phyloP scores from a whole-genome alignment of 23 tunicate genomes.

The Styela clava region DNA sequence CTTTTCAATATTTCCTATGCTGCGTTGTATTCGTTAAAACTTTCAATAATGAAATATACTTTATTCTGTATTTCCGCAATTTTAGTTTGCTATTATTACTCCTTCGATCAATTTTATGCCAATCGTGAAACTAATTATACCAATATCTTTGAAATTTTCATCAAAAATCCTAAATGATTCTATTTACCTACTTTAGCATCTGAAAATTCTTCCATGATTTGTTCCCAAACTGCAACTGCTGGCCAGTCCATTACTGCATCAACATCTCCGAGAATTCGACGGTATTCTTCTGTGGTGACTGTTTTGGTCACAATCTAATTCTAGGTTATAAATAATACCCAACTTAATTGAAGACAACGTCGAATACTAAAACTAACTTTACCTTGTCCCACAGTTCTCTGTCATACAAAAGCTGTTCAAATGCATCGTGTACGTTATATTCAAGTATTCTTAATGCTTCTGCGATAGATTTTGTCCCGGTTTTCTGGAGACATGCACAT shows the following conservation, averaged over 20 bases:
- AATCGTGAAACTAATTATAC: too few species aligned
- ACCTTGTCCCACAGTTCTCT: slow-evolving; percentile 37
- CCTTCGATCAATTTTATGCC: too few species aligned
- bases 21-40: too few species aligned
- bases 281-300: background rate
- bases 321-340: too few species aligned
- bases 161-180: too few species aligned
- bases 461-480: slow-evolving; percentile 45
- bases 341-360: too few species aligned
- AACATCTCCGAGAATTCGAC: background rate
- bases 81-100: too few species aligned
- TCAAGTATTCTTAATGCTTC: slow-evolving; percentile 38
- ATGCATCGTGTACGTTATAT: slow-evolving; percentile 24
- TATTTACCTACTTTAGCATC: background rate
- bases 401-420: slow-evolving; percentile 33
- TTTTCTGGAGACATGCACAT: slow-evolving; percentile 39
- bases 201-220: background rate
- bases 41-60: too few species aligned
- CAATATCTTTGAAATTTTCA: too few species aligned
- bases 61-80: too few species aligned
- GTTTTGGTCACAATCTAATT: background rate
- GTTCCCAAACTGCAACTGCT: background rate
- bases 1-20: too few species aligned
- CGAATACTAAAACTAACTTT: background rate
- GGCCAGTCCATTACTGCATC: background rate